Base-by-base conservation (phyloP, 1,140 invertebrate genomes). In the Bombus sibiricus region DNA sequence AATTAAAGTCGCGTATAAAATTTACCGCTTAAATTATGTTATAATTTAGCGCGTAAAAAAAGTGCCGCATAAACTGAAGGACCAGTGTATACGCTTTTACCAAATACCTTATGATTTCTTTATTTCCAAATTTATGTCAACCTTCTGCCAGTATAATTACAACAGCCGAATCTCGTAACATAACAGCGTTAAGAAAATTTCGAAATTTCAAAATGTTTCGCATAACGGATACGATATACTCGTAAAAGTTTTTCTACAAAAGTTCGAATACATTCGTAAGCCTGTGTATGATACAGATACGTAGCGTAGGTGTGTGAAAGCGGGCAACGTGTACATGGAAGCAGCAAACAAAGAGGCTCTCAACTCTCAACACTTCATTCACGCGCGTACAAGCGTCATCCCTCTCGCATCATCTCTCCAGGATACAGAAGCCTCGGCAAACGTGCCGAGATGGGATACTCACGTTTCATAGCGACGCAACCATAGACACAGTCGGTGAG, bases 391-490 rank as follows among this genome's bases (percentile, higher is more conserved):
- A 72, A 83, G 81, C 85, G 57, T 66, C 86, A 88, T 87, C 47
- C 81, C 75, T 78, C 75, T 62, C 34, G 75, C 75, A 64, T 82
- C 25, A 68, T 82, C 74, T 37, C 41, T n/a, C 25, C 47, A 66
- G n/a, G 71, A 47, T 41, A 73, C 6, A 43, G 53, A 77, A 77
- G 53, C 57, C 69, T 39, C 84, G 80, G 25, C 66, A 86, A 89
- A 81, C 80, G 81, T 53, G 47, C 47, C 18, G n/a, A 13, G 62
- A 32, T 80, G 59, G 41, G 28, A 86, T 89, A 89, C 88, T 89
- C 88, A 89, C 88, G 88, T 89, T 81, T 89, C 84, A 37, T n/a
- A 75, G 62, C 34, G 82, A 32, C 57, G 87, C 43, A 39, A 64
- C 66, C 77, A 28, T 74, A 75, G 78, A 68, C 68, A 57, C 43